Evolutionary conservation across 2,113 vertebrate species (phyloP), one percentile per base, ranked within the genome.

Genomic region (Zosterops borbonicus): DNA sequence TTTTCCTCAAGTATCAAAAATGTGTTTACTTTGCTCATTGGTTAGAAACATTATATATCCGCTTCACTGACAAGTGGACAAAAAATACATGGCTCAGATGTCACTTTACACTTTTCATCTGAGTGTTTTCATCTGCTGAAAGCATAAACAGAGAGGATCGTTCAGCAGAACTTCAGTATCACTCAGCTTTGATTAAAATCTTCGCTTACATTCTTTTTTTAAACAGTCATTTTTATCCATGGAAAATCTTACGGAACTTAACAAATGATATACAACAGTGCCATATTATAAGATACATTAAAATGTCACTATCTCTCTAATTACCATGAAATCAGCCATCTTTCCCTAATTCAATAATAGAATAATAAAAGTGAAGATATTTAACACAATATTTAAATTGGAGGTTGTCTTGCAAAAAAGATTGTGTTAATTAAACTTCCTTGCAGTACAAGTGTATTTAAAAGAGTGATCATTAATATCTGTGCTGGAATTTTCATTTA

Each of bases 161-260:
- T 80, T 85, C 56, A 80, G 63, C 33, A 90, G 75, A 70, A 63
- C 81, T 93, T 82, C 77, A 56, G 56, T 75, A 68, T 84, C 78
- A 77, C 55, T 96, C 68, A 77, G 31, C 24, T 94, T 80, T 86
- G 82, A 90, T 93, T 86, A 87, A 94, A 91, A 93, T 93, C 79
- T 95, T 83, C 12, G 46, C 60, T 91, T 91, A 80, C 65, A 44
- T 92, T 78, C 33, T 86, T 74, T 74, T 87, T 68, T 69, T 16
- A 55, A 90, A 65, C 35, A 47, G 11, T 31, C 11, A 15, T 74
- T 96, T 69, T 80, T 63, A 84, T 67, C 67, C 28, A 5, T 55
- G 56, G 76, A 93, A 91, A 91, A 90, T 77, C 64, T 91, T 25
- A 31, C 1, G 24, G 55, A 83, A 53, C 67, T 83, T 63, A 49